These are phyloP conservation scores for Odocoileus hemionus DNA, from an alignment of 2,113 vertebrate species.

Conservation along the genomic window DNA sequence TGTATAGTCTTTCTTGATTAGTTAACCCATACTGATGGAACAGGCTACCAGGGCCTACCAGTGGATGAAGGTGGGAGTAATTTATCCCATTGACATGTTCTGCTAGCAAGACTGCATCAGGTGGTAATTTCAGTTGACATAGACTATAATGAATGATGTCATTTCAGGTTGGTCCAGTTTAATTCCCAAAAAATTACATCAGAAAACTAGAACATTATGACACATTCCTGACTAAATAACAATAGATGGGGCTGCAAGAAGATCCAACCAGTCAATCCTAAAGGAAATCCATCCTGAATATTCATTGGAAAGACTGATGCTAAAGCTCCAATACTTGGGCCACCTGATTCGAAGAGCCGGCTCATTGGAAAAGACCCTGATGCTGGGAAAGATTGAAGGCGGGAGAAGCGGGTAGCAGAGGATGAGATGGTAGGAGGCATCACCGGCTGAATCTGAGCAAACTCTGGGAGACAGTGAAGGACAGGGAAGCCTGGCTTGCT, in stretches of 20 bases:
- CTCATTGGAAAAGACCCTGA: neutral
- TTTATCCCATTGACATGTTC: neutral
- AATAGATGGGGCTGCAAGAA: neutral
- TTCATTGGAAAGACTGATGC: neutral
- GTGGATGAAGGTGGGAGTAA: neutral
- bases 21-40: neutral
- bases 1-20: neutral
- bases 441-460: neutral
- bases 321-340: neutral
- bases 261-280: neutral
- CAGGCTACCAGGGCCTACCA: neutral
- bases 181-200: neutral
- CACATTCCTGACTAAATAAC: neutral
- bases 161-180: neutral
- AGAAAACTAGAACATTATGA: neutral
- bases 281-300: neutral
- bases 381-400: neutral
- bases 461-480: neutral
- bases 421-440: neutral
- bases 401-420: neutral
- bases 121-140: neutral
- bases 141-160: neutral
- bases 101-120: neutral
- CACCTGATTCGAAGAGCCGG: neutral
- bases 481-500: neutral